Evolutionary conservation across 2,797 vertebrate species (phyloP), one percentile per base, ranked within the genome.

Genomic region (Anomalospiza imberbis): DNA sequence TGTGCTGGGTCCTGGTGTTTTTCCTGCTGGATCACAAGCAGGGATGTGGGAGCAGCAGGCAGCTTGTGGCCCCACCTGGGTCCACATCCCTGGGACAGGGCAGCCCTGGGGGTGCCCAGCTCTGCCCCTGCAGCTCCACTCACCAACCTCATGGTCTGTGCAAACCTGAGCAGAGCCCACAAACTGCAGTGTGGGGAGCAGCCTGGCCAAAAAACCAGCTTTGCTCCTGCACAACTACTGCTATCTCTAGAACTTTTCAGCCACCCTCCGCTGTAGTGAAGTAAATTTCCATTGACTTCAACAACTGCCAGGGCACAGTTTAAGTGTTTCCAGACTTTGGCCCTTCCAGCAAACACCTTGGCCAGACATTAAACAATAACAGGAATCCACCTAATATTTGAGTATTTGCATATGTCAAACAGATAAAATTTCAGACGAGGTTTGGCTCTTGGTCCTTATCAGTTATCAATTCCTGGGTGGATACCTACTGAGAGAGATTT

Each of bases 261-360:
- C 51, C 62, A 45, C 38, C 3, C 0, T 78, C 66, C 62, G 55
- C 60, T 9, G 4, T 76, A 88, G 22, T 61, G 62, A 54, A 77
- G 55, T 45, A 61, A 91, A 77, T 95, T 95, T 96, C 88, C 93
- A 74, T 31, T 70, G 67, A 57, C 67, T 95, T 82, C 74, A 78
- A 7, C 68, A 79, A 20, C 51, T 75, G 20, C 83, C 75, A 85
- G 74, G 84, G 80, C 88, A 84, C n/a, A 19, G 7, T 84, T 88
- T 66, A 76, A 95, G 48, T 44, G 67, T 79, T 95, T 89, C 80
- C 90, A 95, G 88, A n/a, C 74, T 74, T 92, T n/a, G 74, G 86
- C 66, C 76, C 45, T 83, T 79, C 32, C 91, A 68, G 82, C 50
- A 68, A 96, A 78, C 76, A 75, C 73, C 66, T 82, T 68, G 72